These are phyloP conservation scores for Eulimnadia texana DNA, from an alignment of 1,140 invertebrate species.

Conservation along the genomic window DNA sequence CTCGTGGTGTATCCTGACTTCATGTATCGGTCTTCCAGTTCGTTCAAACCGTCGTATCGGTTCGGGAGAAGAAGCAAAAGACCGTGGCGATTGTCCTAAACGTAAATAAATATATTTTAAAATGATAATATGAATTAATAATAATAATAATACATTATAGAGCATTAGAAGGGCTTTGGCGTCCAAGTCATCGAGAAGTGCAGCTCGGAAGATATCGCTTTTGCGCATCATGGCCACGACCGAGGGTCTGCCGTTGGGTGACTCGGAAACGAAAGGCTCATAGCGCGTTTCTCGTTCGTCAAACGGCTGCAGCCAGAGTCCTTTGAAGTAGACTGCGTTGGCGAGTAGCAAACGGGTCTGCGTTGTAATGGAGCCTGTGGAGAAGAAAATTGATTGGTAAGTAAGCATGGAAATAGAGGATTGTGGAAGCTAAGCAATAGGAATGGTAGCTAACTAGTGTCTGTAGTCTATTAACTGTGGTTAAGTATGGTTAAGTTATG, in stretches of 20 bases:
- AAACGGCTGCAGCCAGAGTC: slow-evolving; percentile 12
- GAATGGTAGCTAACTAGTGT: too few relatives aligned
- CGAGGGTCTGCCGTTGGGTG: neutral
- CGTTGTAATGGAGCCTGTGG: slow-evolving; percentile 10
- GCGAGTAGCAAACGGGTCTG: slow-evolving; percentile 11
- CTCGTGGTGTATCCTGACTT: neutral
- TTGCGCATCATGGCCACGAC: slow-evolving; percentile 2
- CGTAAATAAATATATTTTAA: too few relatives aligned
- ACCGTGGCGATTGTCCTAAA: slow-evolving; percentile 3
- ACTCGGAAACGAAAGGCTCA: slow-evolving; percentile 3
- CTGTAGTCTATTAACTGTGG: too few relatives aligned
- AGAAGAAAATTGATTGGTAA: neutral
- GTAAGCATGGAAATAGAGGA: neutral
- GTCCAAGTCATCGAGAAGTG: slow-evolving; percentile 1
- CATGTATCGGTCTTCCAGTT: neutral
- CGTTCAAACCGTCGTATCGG: neutral
- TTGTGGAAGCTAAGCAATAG: too few relatives aligned
- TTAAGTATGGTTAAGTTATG: too few relatives aligned
- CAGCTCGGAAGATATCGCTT: slow-evolving; percentile 4
- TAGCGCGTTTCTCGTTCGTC: slow-evolving; percentile 2
- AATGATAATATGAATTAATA: too few relatives aligned
- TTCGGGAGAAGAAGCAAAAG: slow-evolving; percentile 8
- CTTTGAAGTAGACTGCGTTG: slow-evolving; percentile 17
- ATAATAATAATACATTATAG: slow-evolving; percentile 6
- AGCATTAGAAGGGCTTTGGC: slow-evolving; percentile 12